Evolutionary conservation across 2,888 invertebrate species (phyloP).

Genomic region (Magallana nippona): DNA sequence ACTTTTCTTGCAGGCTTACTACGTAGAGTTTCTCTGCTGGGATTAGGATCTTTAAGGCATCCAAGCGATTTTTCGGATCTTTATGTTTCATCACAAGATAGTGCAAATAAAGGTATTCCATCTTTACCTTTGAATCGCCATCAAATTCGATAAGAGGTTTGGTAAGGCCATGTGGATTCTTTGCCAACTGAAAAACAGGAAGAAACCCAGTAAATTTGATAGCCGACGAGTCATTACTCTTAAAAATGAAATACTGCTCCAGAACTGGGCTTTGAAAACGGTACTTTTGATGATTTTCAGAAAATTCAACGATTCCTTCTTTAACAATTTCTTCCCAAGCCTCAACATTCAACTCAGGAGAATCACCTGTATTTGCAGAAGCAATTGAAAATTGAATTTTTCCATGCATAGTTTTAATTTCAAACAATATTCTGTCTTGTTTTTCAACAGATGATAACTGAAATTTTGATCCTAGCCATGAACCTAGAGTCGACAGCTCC

Average conservation of each 20-base stretch:
- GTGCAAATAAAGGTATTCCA: slow-evolving; percentile 16
- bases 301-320: background rate
- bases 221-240: background rate
- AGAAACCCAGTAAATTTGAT: background rate
- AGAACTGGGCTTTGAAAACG: background rate
- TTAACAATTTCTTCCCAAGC: background rate
- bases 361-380: background rate
- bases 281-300: background rate
- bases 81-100: background rate
- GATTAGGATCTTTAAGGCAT: background rate
- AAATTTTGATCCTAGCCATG: background rate
- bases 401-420: background rate
- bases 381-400: background rate
- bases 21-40: background rate
- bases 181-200: background rate
- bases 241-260: slow-evolving; percentile 8
- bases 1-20: background rate
- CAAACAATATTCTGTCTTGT: background rate
- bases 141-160: background rate
- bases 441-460: background rate
- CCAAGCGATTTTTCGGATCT: background rate
- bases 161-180: background rate
- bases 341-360: background rate
- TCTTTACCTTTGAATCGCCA: background rate
- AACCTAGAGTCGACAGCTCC: background rate